phyloP scores from a whole-genome alignment of 2,797 vertebrate genomes.

The Loris lydekkerianus region DNA sequence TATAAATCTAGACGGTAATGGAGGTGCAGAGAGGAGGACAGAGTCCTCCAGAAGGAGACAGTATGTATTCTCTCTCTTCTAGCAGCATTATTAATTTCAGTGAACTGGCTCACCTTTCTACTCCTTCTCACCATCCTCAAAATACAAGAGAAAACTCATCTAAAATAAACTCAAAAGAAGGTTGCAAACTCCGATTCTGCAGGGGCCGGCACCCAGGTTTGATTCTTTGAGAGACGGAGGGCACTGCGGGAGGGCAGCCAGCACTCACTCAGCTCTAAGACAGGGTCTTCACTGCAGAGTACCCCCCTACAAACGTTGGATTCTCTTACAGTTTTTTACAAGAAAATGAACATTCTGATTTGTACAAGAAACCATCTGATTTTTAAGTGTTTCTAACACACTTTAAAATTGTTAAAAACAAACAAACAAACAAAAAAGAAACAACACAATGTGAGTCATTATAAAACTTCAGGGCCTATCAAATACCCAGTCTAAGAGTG shows the following conservation, averaged over 20 bases:
- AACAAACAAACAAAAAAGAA: too few relatives aligned
- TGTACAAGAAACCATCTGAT: neutral
- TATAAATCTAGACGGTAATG: conserved; percentile 78
- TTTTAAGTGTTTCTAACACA: conserved; percentile 43
- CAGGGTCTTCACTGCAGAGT: neutral
- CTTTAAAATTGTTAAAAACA: conserved; percentile 45
- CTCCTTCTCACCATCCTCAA: neutral
- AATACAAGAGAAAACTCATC: neutral
- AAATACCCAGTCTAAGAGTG: neutral
- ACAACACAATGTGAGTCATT: neutral
- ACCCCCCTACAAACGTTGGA: neutral
- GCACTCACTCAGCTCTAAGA: too few relatives aligned
- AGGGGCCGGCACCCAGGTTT: neutral
- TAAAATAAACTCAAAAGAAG: conserved; percentile 40
- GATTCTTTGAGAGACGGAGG: neutral
- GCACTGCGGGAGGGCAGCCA: fast-evolving
- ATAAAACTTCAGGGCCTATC: conserved; percentile 34
- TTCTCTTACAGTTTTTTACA: neutral
- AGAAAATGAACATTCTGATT: neutral
- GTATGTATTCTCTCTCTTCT: neutral
- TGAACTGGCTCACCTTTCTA: conserved; percentile 49
- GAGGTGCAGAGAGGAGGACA: conserved; percentile 56
- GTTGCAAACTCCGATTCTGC: neutral
- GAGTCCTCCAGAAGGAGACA: conserved; percentile 53
- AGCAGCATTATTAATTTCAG: conserved; percentile 52